These are phyloP conservation scores for Tyto alba DNA, from an alignment of 2,113 vertebrate species.

Conservation along the genomic window DNA sequence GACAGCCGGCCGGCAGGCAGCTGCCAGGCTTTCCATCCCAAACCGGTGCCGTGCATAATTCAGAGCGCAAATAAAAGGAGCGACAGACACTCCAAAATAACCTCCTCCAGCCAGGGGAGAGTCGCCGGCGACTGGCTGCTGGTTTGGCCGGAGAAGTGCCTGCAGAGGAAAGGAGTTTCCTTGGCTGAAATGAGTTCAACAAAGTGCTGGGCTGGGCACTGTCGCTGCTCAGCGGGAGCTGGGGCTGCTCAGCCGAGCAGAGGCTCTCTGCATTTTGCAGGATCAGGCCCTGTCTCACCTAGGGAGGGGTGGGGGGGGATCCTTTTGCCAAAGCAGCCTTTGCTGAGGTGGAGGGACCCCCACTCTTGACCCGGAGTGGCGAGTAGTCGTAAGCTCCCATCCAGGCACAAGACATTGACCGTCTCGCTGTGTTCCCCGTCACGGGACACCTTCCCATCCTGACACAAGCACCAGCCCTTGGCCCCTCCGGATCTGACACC, in stretches of 20 bases:
- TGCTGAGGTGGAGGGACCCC: neutral
- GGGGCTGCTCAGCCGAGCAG: neutral
- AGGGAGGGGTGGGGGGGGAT: neutral
- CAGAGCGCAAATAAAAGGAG: neutral
- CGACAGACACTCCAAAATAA: conserved; percentile 38
- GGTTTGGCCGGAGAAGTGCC: neutral
- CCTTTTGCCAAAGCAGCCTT: neutral
- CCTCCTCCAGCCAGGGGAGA: neutral
- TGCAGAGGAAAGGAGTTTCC: conserved; percentile 51
- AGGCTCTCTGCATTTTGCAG: neutral
- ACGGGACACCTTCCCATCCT: neutral
- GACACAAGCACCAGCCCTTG: neutral
- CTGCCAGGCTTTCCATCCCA: conserved; percentile 36
- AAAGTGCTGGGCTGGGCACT: neutral
- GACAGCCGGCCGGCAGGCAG: neutral
- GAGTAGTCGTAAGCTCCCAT: neutral
- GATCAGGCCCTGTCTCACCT: neutral
- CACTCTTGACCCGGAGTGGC: neutral
- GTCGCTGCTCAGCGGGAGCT: neutral
- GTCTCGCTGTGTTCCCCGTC: neutral
- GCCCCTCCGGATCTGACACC: rapidly evolving
- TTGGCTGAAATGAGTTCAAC: neutral
- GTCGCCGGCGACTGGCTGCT: neutral
- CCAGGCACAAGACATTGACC: neutral
- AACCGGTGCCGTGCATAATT: neutral